phyloP scores from a whole-genome alignment of 2,888 invertebrate genomes.

The Rhamnusium bicolor region DNA sequence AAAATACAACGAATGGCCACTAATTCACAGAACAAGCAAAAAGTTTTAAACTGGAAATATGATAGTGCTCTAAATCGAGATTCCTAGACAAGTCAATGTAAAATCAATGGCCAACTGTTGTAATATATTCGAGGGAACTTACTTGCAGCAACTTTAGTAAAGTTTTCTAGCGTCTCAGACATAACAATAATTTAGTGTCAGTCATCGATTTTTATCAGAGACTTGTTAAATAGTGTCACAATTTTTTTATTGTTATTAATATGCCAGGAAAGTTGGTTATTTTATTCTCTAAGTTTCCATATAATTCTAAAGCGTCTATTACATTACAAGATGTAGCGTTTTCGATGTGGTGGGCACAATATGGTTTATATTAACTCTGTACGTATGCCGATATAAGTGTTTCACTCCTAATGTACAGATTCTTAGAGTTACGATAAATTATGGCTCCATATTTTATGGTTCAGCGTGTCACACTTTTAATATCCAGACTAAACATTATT shows the following conservation, averaged over 20 bases:
- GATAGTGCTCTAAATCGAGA: slow-evolving; percentile 7
- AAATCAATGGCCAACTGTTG: slow-evolving; percentile 23
- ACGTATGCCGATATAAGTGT: too few species aligned
- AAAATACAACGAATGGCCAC: slow-evolving; percentile 9
- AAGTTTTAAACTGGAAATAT: slow-evolving; percentile 10
- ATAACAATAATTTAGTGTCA: slow-evolving; percentile 8
- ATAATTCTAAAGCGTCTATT: too few species aligned
- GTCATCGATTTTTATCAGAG: not conserved
- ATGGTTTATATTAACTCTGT: too few species aligned
- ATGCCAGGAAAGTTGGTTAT: not conserved
- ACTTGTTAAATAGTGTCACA: not conserved
- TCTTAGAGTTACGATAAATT: too few species aligned
- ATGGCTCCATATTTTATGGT: too few species aligned
- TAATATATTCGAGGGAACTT: slow-evolving; percentile 15
- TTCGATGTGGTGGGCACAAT: too few species aligned
- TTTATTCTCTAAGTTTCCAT: too few species aligned
- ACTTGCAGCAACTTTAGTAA: not conserved
- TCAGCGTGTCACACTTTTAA: too few species aligned
- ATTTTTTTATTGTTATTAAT: not conserved
- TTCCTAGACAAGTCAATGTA: slow-evolving; percentile 16
- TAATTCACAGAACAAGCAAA: not conserved
- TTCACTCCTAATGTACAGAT: too few species aligned
- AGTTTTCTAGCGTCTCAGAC: slow-evolving; percentile 8
- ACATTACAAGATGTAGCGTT: too few species aligned
- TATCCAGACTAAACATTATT: too few species aligned